Evolutionary conservation across 2,888 invertebrate species (phyloP).

Genomic region (Urechis unicinctus): DNA sequence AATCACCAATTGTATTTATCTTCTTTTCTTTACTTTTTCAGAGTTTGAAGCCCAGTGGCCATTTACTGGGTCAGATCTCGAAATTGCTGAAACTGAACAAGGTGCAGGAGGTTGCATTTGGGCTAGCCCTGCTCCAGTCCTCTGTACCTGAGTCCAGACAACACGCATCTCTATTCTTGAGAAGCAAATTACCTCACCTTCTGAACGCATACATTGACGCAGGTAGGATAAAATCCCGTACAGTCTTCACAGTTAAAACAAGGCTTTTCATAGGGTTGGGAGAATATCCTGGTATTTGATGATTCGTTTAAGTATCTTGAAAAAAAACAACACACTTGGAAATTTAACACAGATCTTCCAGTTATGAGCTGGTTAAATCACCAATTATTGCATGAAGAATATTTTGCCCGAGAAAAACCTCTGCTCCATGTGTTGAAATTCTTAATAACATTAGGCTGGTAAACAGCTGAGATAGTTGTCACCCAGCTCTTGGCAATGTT

Average conservation of each 20-base stretch:
- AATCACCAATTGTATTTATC: constrained; percentile 1
- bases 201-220: constrained; percentile 70
- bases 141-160: constrained; percentile 68
- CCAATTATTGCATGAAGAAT: no score
- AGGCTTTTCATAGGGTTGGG: background rate
- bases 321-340: no score
- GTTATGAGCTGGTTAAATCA: no score
- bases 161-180: constrained; percentile 71
- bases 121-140: constrained; percentile 76
- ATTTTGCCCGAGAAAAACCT: no score
- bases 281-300: background rate
- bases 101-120: constrained; percentile 86
- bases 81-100: constrained; percentile 78
- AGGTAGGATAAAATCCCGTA: constrained; percentile 54
- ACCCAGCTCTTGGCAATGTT: no score
- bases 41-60: constrained; percentile 72
- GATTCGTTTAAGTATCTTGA: no score
- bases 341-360: no score
- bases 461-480: no score
- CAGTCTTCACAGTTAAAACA: background rate
- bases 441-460: no score
- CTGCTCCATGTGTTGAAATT: no score
- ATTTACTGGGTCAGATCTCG: constrained; percentile 76
- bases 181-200: constrained; percentile 75
- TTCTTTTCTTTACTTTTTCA: constrained; percentile 49